Evolutionary conservation across 2,888 invertebrate genomes (phyloP).

Genomic region (Pemphredon lugubris): DNA sequence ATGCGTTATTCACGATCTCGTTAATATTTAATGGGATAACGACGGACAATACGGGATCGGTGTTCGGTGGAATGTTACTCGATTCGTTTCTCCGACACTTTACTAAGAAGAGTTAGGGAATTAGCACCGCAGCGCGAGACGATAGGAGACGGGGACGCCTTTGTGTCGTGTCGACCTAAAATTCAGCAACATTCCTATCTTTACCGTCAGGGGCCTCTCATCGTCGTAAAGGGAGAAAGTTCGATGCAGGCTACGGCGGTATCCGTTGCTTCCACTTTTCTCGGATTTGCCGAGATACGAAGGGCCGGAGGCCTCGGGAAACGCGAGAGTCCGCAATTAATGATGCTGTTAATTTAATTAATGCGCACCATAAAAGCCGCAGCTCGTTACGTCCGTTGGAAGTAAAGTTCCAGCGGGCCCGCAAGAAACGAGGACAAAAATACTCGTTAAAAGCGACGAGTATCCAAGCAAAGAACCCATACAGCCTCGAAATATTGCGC

Average conservation of each 20-base stretch:
- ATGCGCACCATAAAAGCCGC: constrained; percentile 48
- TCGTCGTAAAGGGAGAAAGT: not conserved
- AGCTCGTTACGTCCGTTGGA: constrained; percentile 32
- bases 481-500: not conserved
- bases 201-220: too few relatives aligned
- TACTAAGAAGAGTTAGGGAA: too few relatives aligned
- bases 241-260: not conserved
- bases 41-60: not conserved
- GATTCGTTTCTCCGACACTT: too few relatives aligned
- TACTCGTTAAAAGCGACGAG: constrained; percentile 20
- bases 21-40: constrained; percentile 35
- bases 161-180: too few relatives aligned
- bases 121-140: too few relatives aligned
- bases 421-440: constrained; percentile 17
- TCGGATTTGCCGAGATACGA: constrained; percentile 38
- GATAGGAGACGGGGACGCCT: too few relatives aligned
- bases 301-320: constrained; percentile 16
- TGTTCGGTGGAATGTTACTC: not conserved
- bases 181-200: too few relatives aligned
- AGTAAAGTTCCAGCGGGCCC: constrained; percentile 14
- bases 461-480: too few relatives aligned
- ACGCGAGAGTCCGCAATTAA: constrained; percentile 50
- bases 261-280: too few relatives aligned
- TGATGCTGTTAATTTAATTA: constrained; percentile 64
- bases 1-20: constrained; percentile 43